Base-by-base conservation (phyloP, 2,113 vertebrate species). In the Pterocles burchelli region DNA sequence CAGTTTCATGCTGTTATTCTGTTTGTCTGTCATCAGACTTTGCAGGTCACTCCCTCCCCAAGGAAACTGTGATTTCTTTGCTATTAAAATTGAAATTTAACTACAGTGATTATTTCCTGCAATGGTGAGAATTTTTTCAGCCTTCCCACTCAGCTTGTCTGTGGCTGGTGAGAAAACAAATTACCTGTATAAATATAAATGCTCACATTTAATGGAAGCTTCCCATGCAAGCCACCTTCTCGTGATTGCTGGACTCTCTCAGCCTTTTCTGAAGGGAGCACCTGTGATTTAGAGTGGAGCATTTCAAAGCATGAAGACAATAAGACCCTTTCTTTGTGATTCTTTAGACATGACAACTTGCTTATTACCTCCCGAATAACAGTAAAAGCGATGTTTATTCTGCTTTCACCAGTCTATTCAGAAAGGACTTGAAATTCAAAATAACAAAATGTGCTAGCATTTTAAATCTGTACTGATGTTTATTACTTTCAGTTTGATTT, bases 351-450 rank as follows among this genome's bases (percentile, higher is more conserved):
- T 61, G 82, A 80, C 85, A 81, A 51, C 66, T 77, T 74, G 71
- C 67, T 83, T 73, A 88, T 94, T 86, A 88, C 41, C 21, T 95
- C 73, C 65, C 63, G 92, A 91, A 72, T 67, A 94, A 94, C 75
- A 11, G 31, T 48, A 67, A 63, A 93, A 88, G 17, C 14, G 24
- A 43, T 68, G 33, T 66, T 95, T 90, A 71, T 92, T 94, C 45
- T 76, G 38, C 46, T 74, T 76, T 84, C 46, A 85, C 28, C 34
- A 28, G 15, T 15, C 38, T 85, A 41, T 83, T 95, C 77, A 72
- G 62, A 87, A 90, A 85, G 45, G 55, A 51, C 55, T 88, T 80
- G 55, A 85, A 80, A 88, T 80, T 74, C 55, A 33, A 74, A 70
- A 65, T 33, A 90, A 87, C 36, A 81, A 48, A 49, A 76, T 25